Evolutionary conservation across 2,888 invertebrate species (phyloP).

Genomic region (Xanthia icteritia): DNA sequence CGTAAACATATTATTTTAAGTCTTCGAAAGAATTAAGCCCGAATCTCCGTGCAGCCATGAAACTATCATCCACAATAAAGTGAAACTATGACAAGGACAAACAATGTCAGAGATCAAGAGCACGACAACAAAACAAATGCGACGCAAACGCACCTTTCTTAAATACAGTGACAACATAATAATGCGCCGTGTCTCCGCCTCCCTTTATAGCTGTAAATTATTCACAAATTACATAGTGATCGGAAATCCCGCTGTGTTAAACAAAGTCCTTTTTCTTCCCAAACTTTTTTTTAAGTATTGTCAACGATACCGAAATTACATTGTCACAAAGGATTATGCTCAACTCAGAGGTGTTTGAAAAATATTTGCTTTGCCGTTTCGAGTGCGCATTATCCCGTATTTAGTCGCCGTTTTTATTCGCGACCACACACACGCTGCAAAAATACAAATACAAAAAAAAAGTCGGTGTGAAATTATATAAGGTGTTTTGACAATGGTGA

Average conservation of each 20-base stretch:
- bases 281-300: conserved; percentile 78
- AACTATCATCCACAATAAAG: conserved; percentile 45
- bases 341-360: conserved; percentile 86
- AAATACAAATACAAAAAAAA: conserved; percentile 65
- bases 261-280: conserved; percentile 70
- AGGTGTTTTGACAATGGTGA: conserved; percentile 89
- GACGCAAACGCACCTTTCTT: conserved; percentile 73
- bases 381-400: conserved; percentile 84
- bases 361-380: conserved; percentile 86
- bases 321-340: conserved; percentile 87
- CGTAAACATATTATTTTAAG: no score
- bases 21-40: background rate
- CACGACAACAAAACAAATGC: conserved; percentile 63
- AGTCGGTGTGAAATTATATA: conserved; percentile 85
- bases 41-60: conserved; percentile 13
- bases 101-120: conserved; percentile 61
- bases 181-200: conserved; percentile 75
- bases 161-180: conserved; percentile 85
- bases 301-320: conserved; percentile 88
- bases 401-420: conserved; percentile 82
- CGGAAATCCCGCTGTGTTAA: conserved; percentile 83
- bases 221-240: conserved; percentile 87
- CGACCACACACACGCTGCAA: conserved; percentile 81
- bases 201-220: conserved; percentile 81
- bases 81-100: conserved; percentile 53